Evolutionary conservation across 2,888 invertebrate genomes (phyloP).

Genomic region (Eumerus sabulonum): DNA sequence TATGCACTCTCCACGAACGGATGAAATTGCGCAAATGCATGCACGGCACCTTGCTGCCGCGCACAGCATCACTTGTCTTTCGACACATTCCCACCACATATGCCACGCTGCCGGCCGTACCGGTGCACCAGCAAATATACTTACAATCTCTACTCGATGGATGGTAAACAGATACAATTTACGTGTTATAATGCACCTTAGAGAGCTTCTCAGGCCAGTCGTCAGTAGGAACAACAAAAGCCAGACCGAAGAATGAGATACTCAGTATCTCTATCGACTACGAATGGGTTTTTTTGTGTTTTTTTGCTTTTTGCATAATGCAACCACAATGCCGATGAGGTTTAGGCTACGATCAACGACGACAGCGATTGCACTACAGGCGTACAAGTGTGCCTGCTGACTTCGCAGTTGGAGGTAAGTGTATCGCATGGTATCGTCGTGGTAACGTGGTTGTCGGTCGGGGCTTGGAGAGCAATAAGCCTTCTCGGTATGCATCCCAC

Average conservation of each 20-base stretch:
- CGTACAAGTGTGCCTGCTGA: slow-evolving; percentile 36
- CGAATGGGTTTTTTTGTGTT: slow-evolving; percentile 12
- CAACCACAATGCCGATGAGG: slow-evolving; percentile 24
- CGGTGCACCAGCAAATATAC: slow-evolving; percentile 7
- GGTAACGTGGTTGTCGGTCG: slow-evolving; percentile 20
- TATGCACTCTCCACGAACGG: slow-evolving; percentile 12
- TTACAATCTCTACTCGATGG: slow-evolving; percentile 14
- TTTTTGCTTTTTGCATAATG: slow-evolving; percentile 40
- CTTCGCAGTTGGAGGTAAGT: slow-evolving; percentile 31
- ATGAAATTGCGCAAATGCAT: slow-evolving; percentile 48
- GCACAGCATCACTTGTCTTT: slow-evolving; percentile 43
- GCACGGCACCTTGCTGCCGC: slow-evolving; percentile 41
- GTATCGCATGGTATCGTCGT: slow-evolving; percentile 24
- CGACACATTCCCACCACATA: slow-evolving; percentile 38
- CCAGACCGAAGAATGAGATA: neutral
- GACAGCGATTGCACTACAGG: no score
- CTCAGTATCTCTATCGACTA: slow-evolving; percentile 30
- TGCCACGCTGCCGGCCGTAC: slow-evolving; percentile 8
- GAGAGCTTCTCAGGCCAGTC: slow-evolving; percentile 40
- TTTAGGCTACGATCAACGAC: slow-evolving; percentile 18
- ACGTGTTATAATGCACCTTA: slow-evolving; percentile 62
- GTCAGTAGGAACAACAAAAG: neutral
- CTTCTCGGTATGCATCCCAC: slow-evolving; percentile 48
- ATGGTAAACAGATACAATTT: slow-evolving; percentile 56
- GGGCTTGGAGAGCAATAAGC: slow-evolving; percentile 42